A percentile compares a stretch with the other conserved stretches of the same genome.
Conservation (phyloP, 2,113 vertebrate species). For the Eretmochelys imbricata region DNA sequence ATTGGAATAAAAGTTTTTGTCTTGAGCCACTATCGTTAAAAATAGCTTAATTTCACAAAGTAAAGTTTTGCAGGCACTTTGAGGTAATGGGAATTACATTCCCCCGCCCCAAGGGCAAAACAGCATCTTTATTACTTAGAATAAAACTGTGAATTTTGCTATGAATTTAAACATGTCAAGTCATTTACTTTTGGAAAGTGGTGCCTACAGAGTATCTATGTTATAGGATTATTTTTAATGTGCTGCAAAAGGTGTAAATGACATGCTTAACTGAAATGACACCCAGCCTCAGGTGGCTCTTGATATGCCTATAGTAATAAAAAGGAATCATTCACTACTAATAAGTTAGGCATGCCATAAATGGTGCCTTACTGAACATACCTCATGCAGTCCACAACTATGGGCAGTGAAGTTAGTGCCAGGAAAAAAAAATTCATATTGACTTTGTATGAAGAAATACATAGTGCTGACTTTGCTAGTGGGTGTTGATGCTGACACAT, state of each 20-base stretch:
- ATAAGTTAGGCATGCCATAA: neutral
- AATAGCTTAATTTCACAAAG: neutral
- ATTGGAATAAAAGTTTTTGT: neutral
- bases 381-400: neutral
- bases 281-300: neutral
- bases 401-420: neutral
- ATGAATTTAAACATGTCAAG: neutral
- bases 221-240: neutral
- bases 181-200: neutral
- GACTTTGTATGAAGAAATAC: slow-evolving; percentile 14
- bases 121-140: neutral
- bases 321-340: slow-evolving; percentile 8
- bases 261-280: neutral
- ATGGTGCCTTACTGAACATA: neutral
- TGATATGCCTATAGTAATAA: neutral
- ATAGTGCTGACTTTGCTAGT: neutral
- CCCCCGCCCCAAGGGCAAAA: neutral
- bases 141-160: neutral
- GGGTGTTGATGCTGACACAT: neutral
- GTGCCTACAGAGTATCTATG: neutral
- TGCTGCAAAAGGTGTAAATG: neutral
- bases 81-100: neutral
- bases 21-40: neutral
- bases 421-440: slow-evolving; percentile 1
- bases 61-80: neutral